Base-by-base conservation (phyloP, 2,888 invertebrate genomes). In the Cryptocephalus moraei region DNA sequence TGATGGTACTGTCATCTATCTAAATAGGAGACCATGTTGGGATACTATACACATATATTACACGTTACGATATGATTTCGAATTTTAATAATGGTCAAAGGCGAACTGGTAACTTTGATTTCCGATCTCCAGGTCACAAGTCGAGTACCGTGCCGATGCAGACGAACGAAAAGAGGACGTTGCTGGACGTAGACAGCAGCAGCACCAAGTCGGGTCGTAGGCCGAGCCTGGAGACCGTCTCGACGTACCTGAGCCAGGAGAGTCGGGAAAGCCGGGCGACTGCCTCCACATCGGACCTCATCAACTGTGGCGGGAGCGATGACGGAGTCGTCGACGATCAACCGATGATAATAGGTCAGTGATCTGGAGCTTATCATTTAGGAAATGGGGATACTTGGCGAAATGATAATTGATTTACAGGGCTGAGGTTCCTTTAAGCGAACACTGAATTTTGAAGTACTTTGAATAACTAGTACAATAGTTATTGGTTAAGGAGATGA, bases 221-320 rank as follows among this genome's bases (percentile, higher is more conserved):
- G 13, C 90, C 89, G 48, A 89, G 89, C 66, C 82, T 90, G 39
- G 91, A 91, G 68, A 91, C 91, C 9, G 87, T 91, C 32, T 90
- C 90, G 49, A 91, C 91, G 0, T 91, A 91, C 75, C 77, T 91
- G 59, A 90, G 90, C 66, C 89, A 85, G 56, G 89, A 88, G 69
- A 88, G 86, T 73, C 81, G 84, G 66, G 83, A 82, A 53, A 82
- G 82, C 61, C 68, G 67, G 54, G 66, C 66, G 1, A 67, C 68
- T 10, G 61, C 66, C 6, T 70, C 69, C 8, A 68, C 69, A 0
- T 64, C 67, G 0, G 69, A 70, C 56, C 57, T 70, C 22, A 57
- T 70, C 9, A 66, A 67, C 51, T 69, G 65, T 45, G 64, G 64
- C 49, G 62, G 61, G 6, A 66, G 65, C 49, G 67, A 65, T 46